Conservation (phyloP, 2,888 invertebrate species). For the Brenthis ino region DNA sequence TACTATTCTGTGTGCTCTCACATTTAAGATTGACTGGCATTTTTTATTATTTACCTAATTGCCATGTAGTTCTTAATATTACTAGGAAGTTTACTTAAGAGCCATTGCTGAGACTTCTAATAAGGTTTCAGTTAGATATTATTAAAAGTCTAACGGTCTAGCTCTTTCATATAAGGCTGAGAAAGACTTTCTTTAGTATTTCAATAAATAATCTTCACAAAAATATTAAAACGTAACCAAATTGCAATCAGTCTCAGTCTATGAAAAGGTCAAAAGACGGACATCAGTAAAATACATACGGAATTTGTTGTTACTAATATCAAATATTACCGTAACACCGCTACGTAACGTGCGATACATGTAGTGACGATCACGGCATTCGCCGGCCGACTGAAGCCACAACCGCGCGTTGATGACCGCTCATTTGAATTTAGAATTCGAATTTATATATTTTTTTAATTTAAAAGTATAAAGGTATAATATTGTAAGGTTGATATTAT, state of each 20-base stretch:
- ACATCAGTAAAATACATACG: conserved; percentile 19
- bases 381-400: conserved; percentile 57
- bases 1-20: no score
- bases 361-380: conserved; percentile 57
- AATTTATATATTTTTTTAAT: conserved; percentile 40
- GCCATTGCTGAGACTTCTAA: no score
- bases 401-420: conserved; percentile 56
- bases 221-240: not conserved
- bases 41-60: no score
- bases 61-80: no score
- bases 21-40: no score
- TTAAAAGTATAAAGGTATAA: conserved; percentile 9
- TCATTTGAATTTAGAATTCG: conserved; percentile 53
- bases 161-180: not conserved
- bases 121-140: no score
- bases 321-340: conserved; percentile 63
- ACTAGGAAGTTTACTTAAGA: no score
- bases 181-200: not conserved
- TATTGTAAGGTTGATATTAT: conserved; percentile 9
- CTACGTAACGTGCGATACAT: conserved; percentile 55
- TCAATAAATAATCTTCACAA: not conserved
- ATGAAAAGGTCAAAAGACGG: conserved; percentile 25
- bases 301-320: conserved; percentile 46
- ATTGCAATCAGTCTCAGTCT: conserved; percentile 10
- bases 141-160: no score